Conservation (phyloP, 2,888 invertebrate species). For the Cryptocheilus praepositus region DNA sequence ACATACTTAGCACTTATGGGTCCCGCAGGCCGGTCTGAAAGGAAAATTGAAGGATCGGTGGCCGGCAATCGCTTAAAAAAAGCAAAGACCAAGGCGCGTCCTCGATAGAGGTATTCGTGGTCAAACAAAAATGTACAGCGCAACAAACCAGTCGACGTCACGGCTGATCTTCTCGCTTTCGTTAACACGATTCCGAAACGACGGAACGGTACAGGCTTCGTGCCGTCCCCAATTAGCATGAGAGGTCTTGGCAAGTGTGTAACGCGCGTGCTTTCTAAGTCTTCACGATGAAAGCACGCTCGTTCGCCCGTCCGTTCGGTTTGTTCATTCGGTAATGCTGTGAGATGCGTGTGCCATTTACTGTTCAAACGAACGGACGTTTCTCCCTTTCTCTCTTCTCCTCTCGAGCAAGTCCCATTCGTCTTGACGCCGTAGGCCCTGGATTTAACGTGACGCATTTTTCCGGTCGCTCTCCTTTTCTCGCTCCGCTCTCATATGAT, state of each 20-base stretch:
- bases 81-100: too few relatives aligned
- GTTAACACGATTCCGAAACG: constrained; percentile 24
- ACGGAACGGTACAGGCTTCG: constrained; percentile 37
- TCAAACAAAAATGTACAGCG: not conserved
- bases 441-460: too few relatives aligned
- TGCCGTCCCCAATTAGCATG: constrained; percentile 28
- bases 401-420: too few relatives aligned
- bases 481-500: too few relatives aligned
- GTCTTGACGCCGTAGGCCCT: too few relatives aligned
- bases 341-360: too few relatives aligned
- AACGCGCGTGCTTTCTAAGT: constrained; percentile 19
- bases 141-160: not conserved
- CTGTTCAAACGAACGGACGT: not conserved
- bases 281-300: not conserved
- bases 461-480: too few relatives aligned
- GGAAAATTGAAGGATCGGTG: not conserved
- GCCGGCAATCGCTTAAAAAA: not conserved
- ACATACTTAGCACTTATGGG: too few relatives aligned
- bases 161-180: constrained; percentile 37
- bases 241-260: constrained; percentile 21
- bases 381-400: not conserved
- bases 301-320: too few relatives aligned
- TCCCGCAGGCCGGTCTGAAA: not conserved
- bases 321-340: too few relatives aligned
- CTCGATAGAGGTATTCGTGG: too few relatives aligned